phyloP scores from a whole-genome alignment of 2,888 invertebrate species.

The Nemapogon koenigi region DNA sequence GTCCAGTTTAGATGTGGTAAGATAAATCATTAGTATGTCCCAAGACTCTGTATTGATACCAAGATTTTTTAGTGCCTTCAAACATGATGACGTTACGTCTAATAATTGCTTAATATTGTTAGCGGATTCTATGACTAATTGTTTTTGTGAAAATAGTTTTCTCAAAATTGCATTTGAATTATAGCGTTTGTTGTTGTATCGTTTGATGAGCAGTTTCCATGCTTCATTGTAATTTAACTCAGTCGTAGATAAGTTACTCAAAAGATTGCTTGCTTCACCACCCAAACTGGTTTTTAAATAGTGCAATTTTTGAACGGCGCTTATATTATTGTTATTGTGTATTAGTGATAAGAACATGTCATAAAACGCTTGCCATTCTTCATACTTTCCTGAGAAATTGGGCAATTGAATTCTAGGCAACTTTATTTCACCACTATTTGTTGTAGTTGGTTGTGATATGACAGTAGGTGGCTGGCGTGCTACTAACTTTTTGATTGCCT shows the following conservation, averaged over 20 bases:
- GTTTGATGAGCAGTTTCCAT: constrained; percentile 15
- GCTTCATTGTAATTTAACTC: constrained; percentile 17
- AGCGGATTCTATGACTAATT: constrained; percentile 14
- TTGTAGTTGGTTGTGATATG: too few species aligned
- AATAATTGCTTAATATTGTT: constrained; percentile 12
- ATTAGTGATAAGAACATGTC: constrained; percentile 18
- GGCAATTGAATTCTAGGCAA: constrained; percentile 16
- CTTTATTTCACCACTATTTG: constrained; percentile 12
- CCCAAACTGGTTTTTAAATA: constrained; percentile 18
- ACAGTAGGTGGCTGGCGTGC: too few species aligned
- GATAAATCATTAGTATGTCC: constrained; percentile 15
- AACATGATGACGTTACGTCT: constrained; percentile 15
- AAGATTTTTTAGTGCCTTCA: constrained; percentile 16
- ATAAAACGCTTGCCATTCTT: constrained; percentile 17
- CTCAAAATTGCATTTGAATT: constrained; percentile 17
- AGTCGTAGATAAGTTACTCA: constrained; percentile 16
- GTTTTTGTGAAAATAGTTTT: constrained; percentile 14
- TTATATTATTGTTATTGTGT: constrained; percentile 14
- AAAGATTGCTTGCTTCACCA: constrained; percentile 16
- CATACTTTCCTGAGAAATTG: constrained; percentile 16
- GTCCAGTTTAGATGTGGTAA: constrained; percentile 17
- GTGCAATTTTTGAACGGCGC: constrained; percentile 18
- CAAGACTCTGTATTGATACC: constrained; percentile 10
- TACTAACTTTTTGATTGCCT: background rate
- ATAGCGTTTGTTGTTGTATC: constrained; percentile 18